These are phyloP conservation scores for Aspidoscelis tigris DNA, from an alignment of 2,113 vertebrate genomes.

Conservation along the genomic window DNA sequence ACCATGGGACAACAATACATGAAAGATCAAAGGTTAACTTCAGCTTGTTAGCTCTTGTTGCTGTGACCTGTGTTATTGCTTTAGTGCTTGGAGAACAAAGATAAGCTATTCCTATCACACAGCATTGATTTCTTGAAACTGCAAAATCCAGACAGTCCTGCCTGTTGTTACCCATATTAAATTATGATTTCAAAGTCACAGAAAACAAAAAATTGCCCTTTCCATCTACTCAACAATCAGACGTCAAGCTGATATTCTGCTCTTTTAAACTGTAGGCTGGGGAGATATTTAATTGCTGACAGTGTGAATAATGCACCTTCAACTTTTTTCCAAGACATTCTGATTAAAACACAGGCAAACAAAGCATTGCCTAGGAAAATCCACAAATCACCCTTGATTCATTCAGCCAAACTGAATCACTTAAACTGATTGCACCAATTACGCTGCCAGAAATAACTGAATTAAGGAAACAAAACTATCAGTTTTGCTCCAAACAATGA, in stretches of 20 bases:
- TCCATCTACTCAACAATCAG: conserved; percentile 12
- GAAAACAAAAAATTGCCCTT: conserved; percentile 41
- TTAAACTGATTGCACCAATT: conserved; percentile 61
- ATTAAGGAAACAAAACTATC: conserved; percentile 62
- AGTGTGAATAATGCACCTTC: conserved; percentile 6
- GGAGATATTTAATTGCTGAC: conserved; percentile 12
- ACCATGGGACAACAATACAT: too few relatives aligned
- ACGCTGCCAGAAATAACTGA: conserved; percentile 40
- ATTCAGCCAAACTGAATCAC: conserved; percentile 30
- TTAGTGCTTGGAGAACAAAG: too few relatives aligned
- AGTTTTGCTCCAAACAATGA: conserved; percentile 9
- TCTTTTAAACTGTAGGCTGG: conserved; percentile 46
- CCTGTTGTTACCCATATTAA: conserved; percentile 48
- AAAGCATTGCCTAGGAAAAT: conserved; percentile 58
- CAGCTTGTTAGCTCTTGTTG: too few relatives aligned
- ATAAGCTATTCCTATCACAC: background rate
- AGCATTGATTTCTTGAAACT: background rate
- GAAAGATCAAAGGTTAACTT: too few relatives aligned
- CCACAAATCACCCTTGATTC: conserved; percentile 45
- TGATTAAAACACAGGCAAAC: conserved; percentile 47
- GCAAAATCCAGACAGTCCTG: conserved; percentile 15
- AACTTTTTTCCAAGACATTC: background rate
- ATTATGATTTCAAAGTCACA: conserved; percentile 34
- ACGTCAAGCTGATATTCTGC: conserved; percentile 49
- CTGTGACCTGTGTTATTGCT: too few relatives aligned